Evolutionary conservation across 2,797 vertebrate species (phyloP), one percentile per base, ranked within the genome.

Genomic region (Enteromius mattozi): DNA sequence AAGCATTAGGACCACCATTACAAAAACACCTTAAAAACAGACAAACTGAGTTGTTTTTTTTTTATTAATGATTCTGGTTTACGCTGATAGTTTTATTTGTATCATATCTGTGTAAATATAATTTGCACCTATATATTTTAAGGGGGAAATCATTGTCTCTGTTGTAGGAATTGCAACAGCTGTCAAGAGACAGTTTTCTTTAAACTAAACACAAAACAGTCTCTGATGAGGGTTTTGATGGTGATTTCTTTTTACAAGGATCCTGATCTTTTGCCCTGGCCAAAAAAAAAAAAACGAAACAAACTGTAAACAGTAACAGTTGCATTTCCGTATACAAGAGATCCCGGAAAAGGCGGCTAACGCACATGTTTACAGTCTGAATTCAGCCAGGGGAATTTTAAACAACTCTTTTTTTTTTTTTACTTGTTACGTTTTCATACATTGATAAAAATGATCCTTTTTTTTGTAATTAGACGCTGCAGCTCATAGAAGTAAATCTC

Each of bases 401-500:
- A 82, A 85, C 42, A 45, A 86, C 35, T 63, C 40, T 21, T 80
- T 81, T 19, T 19, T 51, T 49, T 51, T 59, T 59, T 59, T 12
- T 13, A 85, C 71, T 77, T 81, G 33, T 87, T 87, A 78, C 69
- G 80, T 77, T 89, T 86, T 71, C n/a, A 85, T 63, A 16, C 78
- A 66, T 87, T 85, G 69, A 74, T 81, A 86, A 86, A 94, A 91
- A 90, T 87, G 87, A 90, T 88, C 83, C 72, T 90, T 91, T 87
- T 88, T 91, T 89, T 86, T 87, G 85, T 92, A 92, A 75, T 94
- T 91, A 90, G 89, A 91, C 90, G 91, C 89, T 93, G 92, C 88
- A 93, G 88, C 90, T 92, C 90, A 93, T 91, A 93, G 91, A 93
- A 92, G 90, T 92, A 91, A 92, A 93, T 93, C 78, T 72, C 21